Percentiles rank a stretch among this genome's conserved stretches.
Evolutionary conservation across 2,113 vertebrate genomes (phyloP).

Genomic region (Myodes glareolus): DNA sequence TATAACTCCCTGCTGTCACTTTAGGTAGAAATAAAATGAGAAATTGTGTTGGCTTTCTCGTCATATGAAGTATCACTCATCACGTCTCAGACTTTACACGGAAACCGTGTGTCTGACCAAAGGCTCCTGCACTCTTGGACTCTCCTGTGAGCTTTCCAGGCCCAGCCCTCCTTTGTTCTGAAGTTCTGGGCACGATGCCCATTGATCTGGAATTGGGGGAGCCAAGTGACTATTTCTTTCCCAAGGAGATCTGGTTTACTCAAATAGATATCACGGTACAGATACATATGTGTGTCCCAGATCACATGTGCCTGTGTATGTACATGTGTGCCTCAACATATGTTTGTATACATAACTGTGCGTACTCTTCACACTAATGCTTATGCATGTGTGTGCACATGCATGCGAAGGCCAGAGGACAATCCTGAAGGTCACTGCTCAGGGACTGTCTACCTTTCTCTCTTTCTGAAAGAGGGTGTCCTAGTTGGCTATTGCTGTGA

Average conservation of each 20-base stretch:
- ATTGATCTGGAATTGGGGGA: background rate
- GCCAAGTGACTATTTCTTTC: background rate
- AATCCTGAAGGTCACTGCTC: background rate
- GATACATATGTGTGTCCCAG: background rate
- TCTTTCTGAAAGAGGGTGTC: background rate
- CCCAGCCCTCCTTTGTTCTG: background rate
- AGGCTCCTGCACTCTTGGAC: background rate
- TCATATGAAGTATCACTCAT: background rate
- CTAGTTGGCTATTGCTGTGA: background rate
- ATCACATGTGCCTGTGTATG: too few species aligned
- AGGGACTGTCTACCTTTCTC: background rate
- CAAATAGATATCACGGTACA: background rate
- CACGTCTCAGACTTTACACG: background rate
- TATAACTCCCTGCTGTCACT: background rate
- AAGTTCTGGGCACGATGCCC: background rate
- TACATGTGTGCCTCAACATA: background rate
- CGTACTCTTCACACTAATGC: background rate
- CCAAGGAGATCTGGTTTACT: background rate
- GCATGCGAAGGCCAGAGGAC: background rate
- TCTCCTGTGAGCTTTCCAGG: background rate
- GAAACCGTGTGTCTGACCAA: background rate
- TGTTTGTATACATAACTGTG: background rate
- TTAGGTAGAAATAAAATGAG: conserved; percentile 61
- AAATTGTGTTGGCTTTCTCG: background rate
- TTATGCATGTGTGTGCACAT: background rate